Evolutionary conservation across 2,113 vertebrate species (phyloP), one percentile per base, ranked within the genome.

Genomic region (Notarius quadriscutis): DNA sequence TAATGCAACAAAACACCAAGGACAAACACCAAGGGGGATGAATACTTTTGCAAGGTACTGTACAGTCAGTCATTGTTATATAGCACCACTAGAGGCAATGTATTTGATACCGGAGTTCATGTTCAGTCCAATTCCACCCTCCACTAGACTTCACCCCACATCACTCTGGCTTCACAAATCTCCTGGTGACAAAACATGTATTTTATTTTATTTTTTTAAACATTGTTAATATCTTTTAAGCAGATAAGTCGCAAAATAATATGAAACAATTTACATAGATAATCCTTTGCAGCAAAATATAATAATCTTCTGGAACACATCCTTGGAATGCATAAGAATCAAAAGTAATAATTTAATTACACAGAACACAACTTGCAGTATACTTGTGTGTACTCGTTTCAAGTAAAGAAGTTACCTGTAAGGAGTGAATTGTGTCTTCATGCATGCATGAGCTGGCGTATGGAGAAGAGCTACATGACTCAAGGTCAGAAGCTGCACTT

Each of bases 131-230:
- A 67, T n/a, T 83, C 15, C 25, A 17, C 4, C 20, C 2, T 79
- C 25, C 51, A 7, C 2, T 7, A 57, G 6, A 30, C 15, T 41
- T 41, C 15, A 10, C 0, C 20, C 8, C 22, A 82, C 15, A 82
- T 62, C 25, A 83, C 63, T 14, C 8, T 6, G 34, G 10, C 57
- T 7, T 62, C 57, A 78, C 72, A 85, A 48, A 75, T 85, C 41
- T 4, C n/a, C 84, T 86, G 88, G 86, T 90, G 84, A 92, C 89
- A 90, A 90, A 92, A 90, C 55, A 89, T 93, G 92, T 93, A 92
- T 92, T 93, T 41, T 41, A 41, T 41, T 41, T 41, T 41, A 41
- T 41, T 41, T 41, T 30, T 87, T 88, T 87, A 89, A 92, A 91
- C 88, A 91, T 89, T 88, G 87, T 92, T 92, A 91, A 87, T 90